Base-by-base conservation (phyloP, 2,113 vertebrate species). In the Dunckerocampus dactyliophorus region DNA sequence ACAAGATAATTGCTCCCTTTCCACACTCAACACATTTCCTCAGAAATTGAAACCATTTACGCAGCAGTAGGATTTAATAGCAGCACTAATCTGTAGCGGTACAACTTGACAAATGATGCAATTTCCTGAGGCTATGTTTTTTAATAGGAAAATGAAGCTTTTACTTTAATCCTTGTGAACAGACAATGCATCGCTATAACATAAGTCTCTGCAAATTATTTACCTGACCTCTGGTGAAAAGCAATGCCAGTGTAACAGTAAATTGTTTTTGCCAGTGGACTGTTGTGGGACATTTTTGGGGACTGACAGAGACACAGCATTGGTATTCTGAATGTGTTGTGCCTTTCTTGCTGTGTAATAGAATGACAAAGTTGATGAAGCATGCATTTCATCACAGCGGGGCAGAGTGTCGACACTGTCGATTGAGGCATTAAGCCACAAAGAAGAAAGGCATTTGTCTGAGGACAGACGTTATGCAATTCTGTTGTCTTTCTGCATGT, bases 361-460 rank as follows among this genome's bases (percentile, higher is more conserved):
- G 72, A 75, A 84, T 73, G 83, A 82, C 83, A 83, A 80, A 79
- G 73, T 79, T 85, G 83, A 77, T 86, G 75, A 88, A 85, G 75
- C 76, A 53, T 83, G 80, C 61, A 57, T 84, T 83, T 76, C 66
- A 72, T 87, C 74, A 72, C 63, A 53, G 69, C n/a, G 4, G 55
- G 53, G 61, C 65, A 54, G 59, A 67, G 46, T 64, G 14, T 47
- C 14, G 34, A 54, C 75, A 57, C 52, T 34, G 66, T 22, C 16
- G n/a, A 70, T 42, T 47, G 58, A 54, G 47, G 67, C 65, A 42
- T 63, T 69, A 56, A 74, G 62, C 54, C 17, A 24, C 39, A 12
- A 28, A 55, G 48, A 69, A 57, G n/a, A 45, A 47, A 59, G 12
- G 15, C 20, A 52, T 39, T 31, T 43, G 53, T 56, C 45, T 24